Percentiles rank a stretch among this genome's conserved stretches.
Conservation (phyloP, 2,888 invertebrate genomes). For the Anodontia alba region DNA sequence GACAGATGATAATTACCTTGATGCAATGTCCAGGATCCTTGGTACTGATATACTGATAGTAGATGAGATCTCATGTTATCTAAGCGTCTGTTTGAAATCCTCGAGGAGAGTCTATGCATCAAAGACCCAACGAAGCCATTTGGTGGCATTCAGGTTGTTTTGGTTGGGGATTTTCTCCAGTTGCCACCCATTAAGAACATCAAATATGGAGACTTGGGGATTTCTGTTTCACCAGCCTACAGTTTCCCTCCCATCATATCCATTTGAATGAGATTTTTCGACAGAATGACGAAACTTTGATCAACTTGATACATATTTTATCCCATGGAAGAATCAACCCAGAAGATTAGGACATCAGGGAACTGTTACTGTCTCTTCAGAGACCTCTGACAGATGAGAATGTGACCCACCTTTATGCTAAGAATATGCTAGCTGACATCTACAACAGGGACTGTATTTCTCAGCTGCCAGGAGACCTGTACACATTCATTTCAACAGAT, state of each 20-base stretch:
- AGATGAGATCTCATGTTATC: not conserved
- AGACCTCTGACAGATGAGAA: not conserved
- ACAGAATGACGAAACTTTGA: too few species aligned
- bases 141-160: conserved; percentile 4
- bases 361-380: not conserved
- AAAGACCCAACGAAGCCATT: not conserved
- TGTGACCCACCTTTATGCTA: not conserved
- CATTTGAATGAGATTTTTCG: not conserved
- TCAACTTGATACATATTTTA: too few species aligned
- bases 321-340: not conserved
- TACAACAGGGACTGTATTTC: not conserved
- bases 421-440: not conserved
- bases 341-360: too few species aligned
- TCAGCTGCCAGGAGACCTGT: not conserved
- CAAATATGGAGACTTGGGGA: not conserved
- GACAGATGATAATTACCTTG: not conserved
- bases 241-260: not conserved
- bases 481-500: not conserved
- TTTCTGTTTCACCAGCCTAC: not conserved
- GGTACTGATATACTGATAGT: not conserved
- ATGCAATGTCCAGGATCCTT: not conserved
- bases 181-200: not conserved
- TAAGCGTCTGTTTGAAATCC: not conserved
- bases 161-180: conserved; percentile 3
- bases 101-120: not conserved